phyloP scores from a whole-genome alignment of 2,888 invertebrate genomes.

The Xestia sexstrigata region DNA sequence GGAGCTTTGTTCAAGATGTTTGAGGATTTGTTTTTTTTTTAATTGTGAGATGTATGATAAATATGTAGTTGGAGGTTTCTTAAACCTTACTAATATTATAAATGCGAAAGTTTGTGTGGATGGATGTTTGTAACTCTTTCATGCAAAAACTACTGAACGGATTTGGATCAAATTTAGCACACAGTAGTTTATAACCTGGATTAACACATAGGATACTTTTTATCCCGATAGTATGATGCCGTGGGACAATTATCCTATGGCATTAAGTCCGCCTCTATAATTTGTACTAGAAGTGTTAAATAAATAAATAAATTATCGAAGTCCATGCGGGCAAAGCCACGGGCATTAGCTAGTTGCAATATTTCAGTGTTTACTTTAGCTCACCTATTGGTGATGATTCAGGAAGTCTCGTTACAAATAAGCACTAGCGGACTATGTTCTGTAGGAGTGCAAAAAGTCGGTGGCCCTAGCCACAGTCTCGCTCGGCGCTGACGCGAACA shows the following conservation, averaged over 20 bases:
- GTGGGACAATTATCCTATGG: too few species aligned
- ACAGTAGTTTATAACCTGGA: too few species aligned
- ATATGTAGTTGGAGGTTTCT: conserved; percentile 19
- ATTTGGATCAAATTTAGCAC: too few species aligned
- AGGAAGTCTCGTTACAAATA: conserved; percentile 58
- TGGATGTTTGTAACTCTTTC: too few species aligned
- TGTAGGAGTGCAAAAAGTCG: conserved; percentile 68
- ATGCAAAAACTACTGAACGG: too few species aligned
- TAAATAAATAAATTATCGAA: too few species aligned
- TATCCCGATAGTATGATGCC: too few species aligned
- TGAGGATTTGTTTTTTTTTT: background rate
- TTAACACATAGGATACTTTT: too few species aligned
- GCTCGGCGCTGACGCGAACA: conserved; percentile 64
- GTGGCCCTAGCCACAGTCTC: conserved; percentile 64
- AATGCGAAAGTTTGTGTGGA: too few species aligned
- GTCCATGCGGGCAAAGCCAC: too few species aligned
- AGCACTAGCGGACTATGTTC: conserved; percentile 48
- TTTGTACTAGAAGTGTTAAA: too few species aligned
- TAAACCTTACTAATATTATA: background rate
- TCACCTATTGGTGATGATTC: conserved; percentile 17
- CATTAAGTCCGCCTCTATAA: too few species aligned
- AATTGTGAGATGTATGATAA: conserved; percentile 15
- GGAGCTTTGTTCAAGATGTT: conserved; percentile 12
- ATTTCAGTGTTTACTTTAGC: conserved; percentile 21
- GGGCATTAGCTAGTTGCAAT: background rate